phyloP scores from a whole-genome alignment of 2,888 invertebrate species.

The Graphium colonna region DNA sequence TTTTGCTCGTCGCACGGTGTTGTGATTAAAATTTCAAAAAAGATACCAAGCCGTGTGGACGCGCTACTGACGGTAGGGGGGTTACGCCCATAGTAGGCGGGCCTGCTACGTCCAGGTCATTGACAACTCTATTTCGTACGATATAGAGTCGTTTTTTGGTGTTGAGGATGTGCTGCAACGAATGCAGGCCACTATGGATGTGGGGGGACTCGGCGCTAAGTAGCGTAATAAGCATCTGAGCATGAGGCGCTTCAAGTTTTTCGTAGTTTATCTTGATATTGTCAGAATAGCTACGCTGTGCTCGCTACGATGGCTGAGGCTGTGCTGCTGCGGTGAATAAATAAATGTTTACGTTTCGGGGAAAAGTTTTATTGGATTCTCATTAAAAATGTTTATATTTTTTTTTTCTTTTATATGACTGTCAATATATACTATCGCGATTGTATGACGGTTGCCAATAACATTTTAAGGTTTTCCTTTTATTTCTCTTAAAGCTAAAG shows the following conservation, averaged over 20 bases:
- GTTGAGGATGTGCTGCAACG: conserved; percentile 47
- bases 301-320: background rate
- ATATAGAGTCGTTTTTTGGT: conserved; percentile 32
- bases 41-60: conserved; percentile 60
- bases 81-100: conserved; percentile 76
- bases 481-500: no score
- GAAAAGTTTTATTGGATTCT: no score
- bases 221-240: conserved; percentile 57
- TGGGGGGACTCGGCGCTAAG: conserved; percentile 64
- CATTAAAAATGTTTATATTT: no score
- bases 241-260: conserved; percentile 54
- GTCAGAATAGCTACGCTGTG: conserved; percentile 24
- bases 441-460: no score
- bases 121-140: conserved; percentile 30
- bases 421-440: no score
- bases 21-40: conserved; percentile 74
- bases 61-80: conserved; percentile 50
- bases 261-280: conserved; percentile 42
- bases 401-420: no score
- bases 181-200: conserved; percentile 62
- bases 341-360: no score
- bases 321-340: background rate
- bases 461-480: no score
- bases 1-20: conserved; percentile 64
- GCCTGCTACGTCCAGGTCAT: conserved; percentile 44